phyloP scores from a whole-genome alignment of 2,888 invertebrate genomes.

The Ferrisia virgata region DNA sequence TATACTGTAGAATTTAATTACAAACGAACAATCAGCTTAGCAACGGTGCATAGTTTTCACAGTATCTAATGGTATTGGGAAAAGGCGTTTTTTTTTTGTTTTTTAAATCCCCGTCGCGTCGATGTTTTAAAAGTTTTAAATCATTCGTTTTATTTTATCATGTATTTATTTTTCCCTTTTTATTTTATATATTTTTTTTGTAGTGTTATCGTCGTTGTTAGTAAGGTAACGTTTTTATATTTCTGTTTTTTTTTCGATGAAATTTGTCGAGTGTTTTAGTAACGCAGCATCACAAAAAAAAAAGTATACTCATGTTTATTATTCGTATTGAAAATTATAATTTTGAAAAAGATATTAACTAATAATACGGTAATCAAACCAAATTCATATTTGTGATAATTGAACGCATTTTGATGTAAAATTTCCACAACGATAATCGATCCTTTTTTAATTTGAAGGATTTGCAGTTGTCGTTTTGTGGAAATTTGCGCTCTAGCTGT shows the following conservation, averaged over 20 bases:
- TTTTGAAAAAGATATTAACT: neutral
- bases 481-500: neutral
- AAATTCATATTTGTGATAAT: neutral
- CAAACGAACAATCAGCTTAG: neutral
- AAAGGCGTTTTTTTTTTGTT: too few species aligned
- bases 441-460: neutral
- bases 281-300: neutral
- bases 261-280: neutral
- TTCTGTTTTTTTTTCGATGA: neutral
- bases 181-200: neutral
- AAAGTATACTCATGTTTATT: neutral
- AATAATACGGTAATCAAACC: neutral
- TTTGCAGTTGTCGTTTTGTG: neutral
- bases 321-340: neutral
- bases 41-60: neutral
- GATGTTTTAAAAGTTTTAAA: neutral
- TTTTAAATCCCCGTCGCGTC: neutral
- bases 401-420: neutral
- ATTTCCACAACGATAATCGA: neutral
- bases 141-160: slow-evolving; percentile 7
- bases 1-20: neutral
- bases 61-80: neutral
- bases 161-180: neutral
- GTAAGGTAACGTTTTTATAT: neutral
- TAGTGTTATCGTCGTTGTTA: neutral